These are phyloP conservation scores for Rhea pennata DNA, from an alignment of 2,113 vertebrate genomes.

Conservation along the genomic window DNA sequence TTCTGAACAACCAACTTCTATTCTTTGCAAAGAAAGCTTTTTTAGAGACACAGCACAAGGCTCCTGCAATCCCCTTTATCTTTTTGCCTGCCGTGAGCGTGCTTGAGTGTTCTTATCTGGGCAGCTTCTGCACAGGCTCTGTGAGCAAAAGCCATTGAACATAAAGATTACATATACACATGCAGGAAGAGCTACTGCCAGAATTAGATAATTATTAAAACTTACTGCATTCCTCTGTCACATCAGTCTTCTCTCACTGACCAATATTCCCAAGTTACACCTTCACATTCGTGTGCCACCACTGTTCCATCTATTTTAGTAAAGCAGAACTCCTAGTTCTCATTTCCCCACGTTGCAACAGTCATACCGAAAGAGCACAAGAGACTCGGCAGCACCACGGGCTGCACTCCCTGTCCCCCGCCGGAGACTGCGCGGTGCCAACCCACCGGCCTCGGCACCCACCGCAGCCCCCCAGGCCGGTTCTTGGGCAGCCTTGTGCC, in stretches of 20 bases:
- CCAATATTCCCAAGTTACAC: neutral
- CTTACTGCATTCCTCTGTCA: neutral
- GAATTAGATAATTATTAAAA: neutral
- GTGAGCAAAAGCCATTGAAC: neutral
- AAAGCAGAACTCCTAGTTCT: neutral
- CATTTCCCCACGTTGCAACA: neutral
- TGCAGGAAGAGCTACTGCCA: neutral
- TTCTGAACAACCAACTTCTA: rapidly evolving
- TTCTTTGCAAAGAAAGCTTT: neutral
- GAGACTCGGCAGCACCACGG: neutral
- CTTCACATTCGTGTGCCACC: neutral
- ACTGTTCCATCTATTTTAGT: neutral
- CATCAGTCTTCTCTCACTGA: neutral
- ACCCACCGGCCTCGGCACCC: too few relatives aligned
- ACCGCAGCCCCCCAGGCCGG: too few relatives aligned
- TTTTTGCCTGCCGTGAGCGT: neutral
- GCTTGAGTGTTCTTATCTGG: neutral
- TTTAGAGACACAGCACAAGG: neutral
- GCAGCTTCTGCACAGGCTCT: neutral
- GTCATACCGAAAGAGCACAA: neutral
- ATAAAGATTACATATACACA: neutral
- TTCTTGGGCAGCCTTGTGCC: rapidly evolving
- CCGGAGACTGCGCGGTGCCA: too few relatives aligned
- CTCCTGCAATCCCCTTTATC: neutral
- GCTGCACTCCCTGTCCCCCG: too few relatives aligned